Evolutionary conservation across 2,797 vertebrate genomes (phyloP), one percentile per base, ranked within the genome.

Genomic region (Allobates femoralis): DNA sequence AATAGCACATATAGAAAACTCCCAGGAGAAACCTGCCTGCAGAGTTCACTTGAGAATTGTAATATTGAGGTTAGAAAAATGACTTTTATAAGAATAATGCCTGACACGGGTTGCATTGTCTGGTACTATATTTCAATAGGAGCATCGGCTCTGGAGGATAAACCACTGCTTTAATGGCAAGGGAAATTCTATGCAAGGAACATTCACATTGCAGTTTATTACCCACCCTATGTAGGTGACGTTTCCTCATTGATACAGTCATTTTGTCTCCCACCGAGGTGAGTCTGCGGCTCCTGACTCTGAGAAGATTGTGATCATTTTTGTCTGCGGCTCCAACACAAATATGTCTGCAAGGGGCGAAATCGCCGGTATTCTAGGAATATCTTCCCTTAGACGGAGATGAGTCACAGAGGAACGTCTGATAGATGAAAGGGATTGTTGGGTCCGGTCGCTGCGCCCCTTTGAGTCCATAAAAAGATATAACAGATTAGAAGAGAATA

Each of bases 351-450:
- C 6, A 37, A 30, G 32, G 16, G 16, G 21, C 21, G 41, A 55
- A 73, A 71, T 73, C 32, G 37, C 80, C 23, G 10, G 53, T 58
- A 56, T 58, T 60, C 76, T 58, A 78, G 76, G 30, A 58, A 34
- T 56, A 73, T 53, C 46, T n/a, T 32, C 50, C 18, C 30, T 8
- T 34, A 34, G 30, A 7, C 37, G 41, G 41, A 82, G 66, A 82
- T 82, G 80, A 82, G 80, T 82, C 66, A 82, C 51, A n/a, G 12
- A n/a, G 23, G 10, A 2, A 73, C 14, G 64, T 26, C 80, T 26
- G 80, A 69, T 64, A 56, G 19, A 34, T 82, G 66, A 69, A 62
- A 64, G n/a, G 41, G 34, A 37, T 21, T 62, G 56, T 46, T 46
- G 58, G 37, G 50, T 81, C 18, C 32, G 46, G 50, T 81, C 62